Evolutionary conservation across 2,113 vertebrate species (phyloP).

Genomic region (Furnarius figulus): DNA sequence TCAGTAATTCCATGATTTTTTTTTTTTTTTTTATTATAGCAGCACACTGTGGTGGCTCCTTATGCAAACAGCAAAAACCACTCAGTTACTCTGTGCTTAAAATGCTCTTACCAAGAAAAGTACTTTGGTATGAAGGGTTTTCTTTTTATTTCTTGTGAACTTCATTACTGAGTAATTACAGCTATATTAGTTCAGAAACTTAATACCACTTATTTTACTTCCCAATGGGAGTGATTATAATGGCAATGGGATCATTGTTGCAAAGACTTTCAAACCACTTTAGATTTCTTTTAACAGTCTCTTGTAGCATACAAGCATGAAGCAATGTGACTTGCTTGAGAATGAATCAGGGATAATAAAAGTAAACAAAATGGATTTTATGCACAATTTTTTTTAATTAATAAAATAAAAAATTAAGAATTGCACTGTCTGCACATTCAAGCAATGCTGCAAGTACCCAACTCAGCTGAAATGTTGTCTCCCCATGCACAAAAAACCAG

Average conservation of each 20-base stretch:
- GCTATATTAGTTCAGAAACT: not conserved
- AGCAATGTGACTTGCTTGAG: not conserved
- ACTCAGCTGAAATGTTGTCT: not conserved
- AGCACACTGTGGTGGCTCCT: not conserved
- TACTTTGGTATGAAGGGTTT: not conserved
- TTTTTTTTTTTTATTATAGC: not conserved
- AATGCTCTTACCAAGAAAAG: not conserved
- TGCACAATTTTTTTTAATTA: not conserved
- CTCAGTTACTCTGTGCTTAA: not conserved
- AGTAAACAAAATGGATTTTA: not conserved
- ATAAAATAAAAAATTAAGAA: not conserved
- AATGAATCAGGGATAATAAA: not conserved
- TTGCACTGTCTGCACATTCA: not conserved
- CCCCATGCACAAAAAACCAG: not conserved
- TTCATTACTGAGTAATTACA: not conserved
- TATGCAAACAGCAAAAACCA: not conserved
- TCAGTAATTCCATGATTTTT: not conserved
- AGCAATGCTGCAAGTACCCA: not conserved
- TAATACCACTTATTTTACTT: not conserved
- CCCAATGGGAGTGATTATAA: not conserved
- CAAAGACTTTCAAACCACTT: not conserved
- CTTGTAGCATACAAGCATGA: rapidly evolving
- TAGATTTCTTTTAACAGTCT: not conserved
- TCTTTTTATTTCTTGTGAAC: not conserved
- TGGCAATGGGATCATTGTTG: not conserved